phyloP scores from a whole-genome alignment of 2,888 invertebrate species.

The Melangyna quadrimaculata region DNA sequence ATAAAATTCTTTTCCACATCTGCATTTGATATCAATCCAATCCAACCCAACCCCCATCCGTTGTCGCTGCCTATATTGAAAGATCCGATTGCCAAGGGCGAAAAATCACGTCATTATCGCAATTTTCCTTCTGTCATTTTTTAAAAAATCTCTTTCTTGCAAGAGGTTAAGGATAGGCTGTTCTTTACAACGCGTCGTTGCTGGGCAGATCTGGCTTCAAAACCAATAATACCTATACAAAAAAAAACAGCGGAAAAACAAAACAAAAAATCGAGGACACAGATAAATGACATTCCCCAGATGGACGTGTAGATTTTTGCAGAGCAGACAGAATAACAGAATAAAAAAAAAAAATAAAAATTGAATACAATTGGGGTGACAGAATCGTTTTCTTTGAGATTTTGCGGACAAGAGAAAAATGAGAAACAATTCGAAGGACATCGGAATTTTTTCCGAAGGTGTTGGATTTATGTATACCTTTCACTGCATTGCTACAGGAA shows the following conservation, averaged over 20 bases:
- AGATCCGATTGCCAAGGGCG: constrained; percentile 47
- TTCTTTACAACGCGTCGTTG: background rate
- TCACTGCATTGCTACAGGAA: constrained; percentile 39
- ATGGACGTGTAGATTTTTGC: constrained; percentile 66
- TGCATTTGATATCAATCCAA: constrained; percentile 57
- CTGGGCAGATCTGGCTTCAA: constrained; percentile 37
- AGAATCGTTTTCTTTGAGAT: constrained; percentile 52
- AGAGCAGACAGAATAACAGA: constrained; percentile 4
- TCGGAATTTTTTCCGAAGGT: constrained; percentile 16
- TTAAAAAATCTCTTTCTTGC: constrained; percentile 25
- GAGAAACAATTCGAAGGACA: constrained; percentile 47
- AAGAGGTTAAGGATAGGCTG: constrained; percentile 4
- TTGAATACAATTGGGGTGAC: constrained; percentile 59
- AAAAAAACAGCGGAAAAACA: constrained; percentile 11
- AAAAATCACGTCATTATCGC: constrained; percentile 72
- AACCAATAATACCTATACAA: constrained; percentile 31
- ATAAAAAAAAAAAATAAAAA: constrained; percentile 20
- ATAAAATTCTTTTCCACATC: constrained; percentile 45
- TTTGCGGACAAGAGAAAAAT: constrained; percentile 58
- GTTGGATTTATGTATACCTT: background rate
- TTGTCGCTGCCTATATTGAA: background rate
- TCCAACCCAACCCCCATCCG: background rate
- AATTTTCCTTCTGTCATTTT: constrained; percentile 71
- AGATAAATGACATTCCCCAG: constrained; percentile 68
- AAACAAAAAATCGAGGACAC: constrained; percentile 56